Base-by-base conservation (phyloP, 2,113 vertebrate genomes). In the Osmerus eperlanus region DNA sequence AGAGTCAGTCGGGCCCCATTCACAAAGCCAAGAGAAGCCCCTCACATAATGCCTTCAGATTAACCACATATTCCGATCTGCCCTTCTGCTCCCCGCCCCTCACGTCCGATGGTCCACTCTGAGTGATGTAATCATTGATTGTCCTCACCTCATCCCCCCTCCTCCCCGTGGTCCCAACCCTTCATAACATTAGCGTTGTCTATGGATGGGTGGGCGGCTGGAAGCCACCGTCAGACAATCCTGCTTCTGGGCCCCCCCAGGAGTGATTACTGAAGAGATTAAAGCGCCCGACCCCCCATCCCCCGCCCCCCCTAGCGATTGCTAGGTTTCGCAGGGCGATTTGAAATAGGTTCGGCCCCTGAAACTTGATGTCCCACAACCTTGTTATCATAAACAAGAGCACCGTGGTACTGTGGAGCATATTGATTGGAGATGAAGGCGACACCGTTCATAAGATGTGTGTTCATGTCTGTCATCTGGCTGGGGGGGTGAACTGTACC, bases 91-190 rank as follows among this genome's bases (percentile, higher is more conserved):
- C 56, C 19, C 9, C 6, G 0, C 60, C 52, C 47, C 51, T 53
- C 21, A 29, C 52, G 41, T 9, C 14, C 11, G 12, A 11, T 53
- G 51, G 78, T 56, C 61, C 72, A 68, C 60, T 68, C 60, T 75
- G 67, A 69, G 72, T 74, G 76, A 41, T 8, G 73, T 71, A 71
- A 74, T 74, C 47, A 83, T 72, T 51, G 76, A 74, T 81, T 74
- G 72, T 76, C 67, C 69, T 64, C 36, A 11, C 21, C 14, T 63
- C 64, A 3, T 15, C 32, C 52, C 12, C 63, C n/a, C 32, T 4
- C 32, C 32, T 7, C 41, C 41, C 9, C 41, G 0, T 0, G 23
- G n/a, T n/a, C 11, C 9, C 63, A 54, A 23, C 16, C 66, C 11
- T 13, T 67, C 12, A 52, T 67, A 19, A 67, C 65, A 23, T 19